Evolutionary conservation across 2,113 vertebrate species (phyloP), one percentile per base, ranked within the genome.

Genomic region (Phaethon lepturus): DNA sequence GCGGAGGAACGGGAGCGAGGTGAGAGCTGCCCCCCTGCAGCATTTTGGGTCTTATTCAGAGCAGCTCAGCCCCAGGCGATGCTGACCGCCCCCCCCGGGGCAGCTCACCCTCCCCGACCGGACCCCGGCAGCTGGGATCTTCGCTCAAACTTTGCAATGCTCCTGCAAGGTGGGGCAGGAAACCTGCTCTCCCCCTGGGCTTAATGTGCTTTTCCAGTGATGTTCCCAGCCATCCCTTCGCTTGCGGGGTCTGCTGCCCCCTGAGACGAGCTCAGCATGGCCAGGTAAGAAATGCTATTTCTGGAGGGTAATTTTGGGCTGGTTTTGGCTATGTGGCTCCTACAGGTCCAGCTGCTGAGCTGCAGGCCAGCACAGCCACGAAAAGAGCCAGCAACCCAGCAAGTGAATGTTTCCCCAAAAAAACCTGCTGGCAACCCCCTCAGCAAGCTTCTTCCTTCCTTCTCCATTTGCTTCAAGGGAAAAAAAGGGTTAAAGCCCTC

Each of bases 261-360:
- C 16, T 0, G 1, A 23, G n/a, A 67, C 0, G 0, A 93, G 56
- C 19, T 58, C 42, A 62, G 13, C 6, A 2, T 1, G 13, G 47
- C n/a, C 4, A 6, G 15, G 11, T 74, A 82, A 85, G 26, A 78
- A 86, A 29, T 17, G 15, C 8, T 58, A 33, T 33, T 86, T 75
- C 79, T 67, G 52, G 60, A 83, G n/a, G 24, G 31, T 11, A 12
- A 18, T 83, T 91, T 28, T 62, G 47, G 66, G 50, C 29, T 74
- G 50, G 7, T 58, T 95, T 96, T 49, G 29, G 38, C 12, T 17
- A 4, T 2, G 25, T 59, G 64, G 35, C 67, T 91, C 56, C 62
- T 72, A 45, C 12, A 83, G 26, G 20, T 31, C 47, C 66, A 75
- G 75, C 24, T 10, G 10, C 42, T 26, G 47, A 82, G 44, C 55